Evolutionary conservation across 1,140 invertebrate species (phyloP).

Genomic region (Drosophila funebris): DNA sequence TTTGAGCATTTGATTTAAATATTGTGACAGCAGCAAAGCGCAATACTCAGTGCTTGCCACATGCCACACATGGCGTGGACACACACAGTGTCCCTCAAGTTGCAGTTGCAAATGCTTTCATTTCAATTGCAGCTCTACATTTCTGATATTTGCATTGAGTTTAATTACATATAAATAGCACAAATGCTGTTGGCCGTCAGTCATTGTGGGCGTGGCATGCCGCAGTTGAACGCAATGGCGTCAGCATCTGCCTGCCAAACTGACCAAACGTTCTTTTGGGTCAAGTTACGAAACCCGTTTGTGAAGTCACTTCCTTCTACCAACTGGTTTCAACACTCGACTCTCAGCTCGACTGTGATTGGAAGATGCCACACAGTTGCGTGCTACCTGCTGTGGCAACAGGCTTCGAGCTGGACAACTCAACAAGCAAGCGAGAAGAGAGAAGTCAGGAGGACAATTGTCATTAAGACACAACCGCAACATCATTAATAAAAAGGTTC

Average conservation of each 20-base stretch:
- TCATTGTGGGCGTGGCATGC: constrained; percentile 44
- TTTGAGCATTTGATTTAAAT: constrained; percentile 58
- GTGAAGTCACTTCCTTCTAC: neutral
- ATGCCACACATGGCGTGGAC: neutral
- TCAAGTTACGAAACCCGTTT: constrained; percentile 70
- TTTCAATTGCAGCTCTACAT: constrained; percentile 19
- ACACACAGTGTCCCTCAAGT: constrained; percentile 23
- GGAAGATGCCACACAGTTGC: constrained; percentile 41
- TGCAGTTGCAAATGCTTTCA: neutral
- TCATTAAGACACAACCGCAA: constrained; percentile 61
- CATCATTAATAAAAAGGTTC: constrained; percentile 60
- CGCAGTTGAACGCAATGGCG: constrained; percentile 60
- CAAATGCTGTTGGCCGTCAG: neutral
- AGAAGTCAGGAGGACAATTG: neutral
- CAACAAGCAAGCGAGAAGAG: neutral
- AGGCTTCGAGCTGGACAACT: neutral
- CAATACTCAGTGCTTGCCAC: neutral
- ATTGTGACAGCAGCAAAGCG: neutral
- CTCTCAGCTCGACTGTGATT: constrained; percentile 54
- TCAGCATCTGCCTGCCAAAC: constrained; percentile 25
- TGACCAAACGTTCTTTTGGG: constrained; percentile 55
- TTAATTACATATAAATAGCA: constrained; percentile 66
- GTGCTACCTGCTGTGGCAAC: constrained; percentile 51
- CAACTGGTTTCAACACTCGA: constrained; percentile 37
- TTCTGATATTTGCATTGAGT: constrained; percentile 17